These are phyloP conservation scores for Gadopsis bispinosus DNA, from an alignment of 2,797 vertebrate species.

Conservation along the genomic window DNA sequence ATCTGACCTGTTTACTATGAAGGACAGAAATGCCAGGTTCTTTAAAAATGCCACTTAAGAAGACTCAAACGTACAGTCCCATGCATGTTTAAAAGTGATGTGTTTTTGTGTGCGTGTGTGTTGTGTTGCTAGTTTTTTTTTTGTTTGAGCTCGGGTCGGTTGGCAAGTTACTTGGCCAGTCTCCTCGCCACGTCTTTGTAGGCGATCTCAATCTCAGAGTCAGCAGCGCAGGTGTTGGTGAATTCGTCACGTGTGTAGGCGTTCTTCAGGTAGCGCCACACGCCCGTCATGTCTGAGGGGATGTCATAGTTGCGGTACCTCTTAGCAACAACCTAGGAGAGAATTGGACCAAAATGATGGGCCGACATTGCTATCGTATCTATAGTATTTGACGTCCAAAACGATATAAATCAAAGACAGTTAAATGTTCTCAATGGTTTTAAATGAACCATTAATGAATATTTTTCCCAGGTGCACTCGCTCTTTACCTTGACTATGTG, in stretches of 20 bases:
- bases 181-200: constrained; percentile 94
- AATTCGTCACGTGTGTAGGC: constrained; percentile 93
- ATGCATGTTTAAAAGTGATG: constrained; percentile 12
- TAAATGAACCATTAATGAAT: neutral
- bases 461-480: neutral
- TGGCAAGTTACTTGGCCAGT: constrained; percentile 86
- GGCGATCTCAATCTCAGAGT: constrained; percentile 93
- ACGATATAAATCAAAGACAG: neutral
- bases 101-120: neutral
- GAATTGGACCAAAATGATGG: neutral
- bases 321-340: constrained; percentile 92
- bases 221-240: constrained; percentile 95
- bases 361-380: too few relatives aligned
- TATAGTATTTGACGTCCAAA: neutral
- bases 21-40: constrained; percentile 24
- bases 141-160: neutral
- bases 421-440: neutral
- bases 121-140: constrained; percentile 28
- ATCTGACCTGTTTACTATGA: constrained; percentile 38
- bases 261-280: constrained; percentile 94
- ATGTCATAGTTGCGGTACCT: constrained; percentile 97
- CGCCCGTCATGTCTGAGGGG: constrained; percentile 89
- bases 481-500: constrained; percentile 95
- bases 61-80: constrained; percentile 24
- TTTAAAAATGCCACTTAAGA: constrained; percentile 27